Evolutionary conservation across 2,888 invertebrate species (phyloP), one percentile per base, ranked within the genome.

Genomic region (Agelastica alni): DNA sequence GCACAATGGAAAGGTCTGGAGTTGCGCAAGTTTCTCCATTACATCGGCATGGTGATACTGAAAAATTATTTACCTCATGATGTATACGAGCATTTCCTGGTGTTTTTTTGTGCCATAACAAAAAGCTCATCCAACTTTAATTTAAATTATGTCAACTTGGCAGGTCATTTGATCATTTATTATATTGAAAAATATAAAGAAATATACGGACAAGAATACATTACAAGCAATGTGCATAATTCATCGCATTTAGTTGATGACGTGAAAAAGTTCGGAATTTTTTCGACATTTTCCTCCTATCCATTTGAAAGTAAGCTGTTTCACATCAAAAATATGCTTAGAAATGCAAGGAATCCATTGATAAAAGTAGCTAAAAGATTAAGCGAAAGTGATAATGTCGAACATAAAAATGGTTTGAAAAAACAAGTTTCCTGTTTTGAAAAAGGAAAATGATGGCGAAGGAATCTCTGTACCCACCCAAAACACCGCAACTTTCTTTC

Each of bases 241-340:
- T 32, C 52, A 4, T 20, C 34, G 12, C 56, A 56, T 61, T 42
- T 73, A 17, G 60, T 69, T 16, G 56, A 66, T 28, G 73, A 75
- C 61, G 68, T 64, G 1, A 42, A 43, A 22, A 64, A 55, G 13
- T 70, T 64, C 62, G 73, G 72, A 9, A 34, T 43, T 10, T 58
- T 74, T 20, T 69, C 72, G 45, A 60, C 56, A 9, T 67, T 67
- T 57, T 69, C 4, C 5, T 10, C 46, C 2, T 36, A 46, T 10
- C 46, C 46, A 14, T 47, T 47, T 47, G 46, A 47, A 37, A 37
- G 14, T 16, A 36, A 26, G 20, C 3, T 46, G 5, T 47, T 26
- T 37, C 22, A 34, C 1, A 47, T 47, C 5, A 28, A 47, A 47
- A 36, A 12, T 2, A 4, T 4, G 6, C 3, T 47, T 12, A 12